A percentile compares a stretch with the other conserved stretches of the same genome.
Evolutionary conservation across 2,113 vertebrate species (phyloP).

Genomic region (Podarcis cretensis): DNA sequence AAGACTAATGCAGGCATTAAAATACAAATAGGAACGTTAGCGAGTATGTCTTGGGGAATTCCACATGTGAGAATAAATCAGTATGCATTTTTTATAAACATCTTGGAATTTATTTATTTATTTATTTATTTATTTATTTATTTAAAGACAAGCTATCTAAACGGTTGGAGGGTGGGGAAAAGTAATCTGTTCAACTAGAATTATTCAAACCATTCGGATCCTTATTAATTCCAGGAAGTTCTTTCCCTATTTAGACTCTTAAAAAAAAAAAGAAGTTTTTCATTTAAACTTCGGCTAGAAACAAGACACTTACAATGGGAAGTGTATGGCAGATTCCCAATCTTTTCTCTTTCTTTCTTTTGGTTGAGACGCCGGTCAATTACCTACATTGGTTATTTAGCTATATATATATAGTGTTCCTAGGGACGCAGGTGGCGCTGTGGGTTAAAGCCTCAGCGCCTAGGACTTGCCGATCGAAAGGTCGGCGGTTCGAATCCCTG

Average conservation of each 20-base stretch:
- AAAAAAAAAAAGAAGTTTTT: neutral
- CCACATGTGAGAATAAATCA: conserved; percentile 20
- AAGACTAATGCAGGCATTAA: conserved; percentile 42
- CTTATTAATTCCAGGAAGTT: too few species aligned
- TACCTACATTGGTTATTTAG: conserved; percentile 25
- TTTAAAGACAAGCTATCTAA: conserved; percentile 5
- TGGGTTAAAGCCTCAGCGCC: too few species aligned
- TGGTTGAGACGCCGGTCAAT: neutral
- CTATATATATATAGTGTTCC: too few species aligned
- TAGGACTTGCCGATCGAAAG: too few species aligned
- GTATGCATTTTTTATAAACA: neutral
- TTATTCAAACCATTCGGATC: too few species aligned
- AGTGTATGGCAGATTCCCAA: conserved; percentile 41
- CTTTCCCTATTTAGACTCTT: too few species aligned
- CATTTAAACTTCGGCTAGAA: conserved; percentile 34
- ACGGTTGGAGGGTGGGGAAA: conserved; percentile 1
- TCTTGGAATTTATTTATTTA: conserved; percentile 4
- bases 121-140: neutral
- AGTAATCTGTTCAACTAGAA: conserved; percentile 25
- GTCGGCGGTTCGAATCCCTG: too few species aligned
- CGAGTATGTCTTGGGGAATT: neutral
- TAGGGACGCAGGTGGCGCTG: too few species aligned
- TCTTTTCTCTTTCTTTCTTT: conserved; percentile 39
- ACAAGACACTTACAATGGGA: conserved; percentile 7
- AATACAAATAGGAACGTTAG: conserved; percentile 33